These are phyloP conservation scores for Malacoraja senta DNA, from an alignment of 2,797 vertebrate species.

Conservation along the genomic window DNA sequence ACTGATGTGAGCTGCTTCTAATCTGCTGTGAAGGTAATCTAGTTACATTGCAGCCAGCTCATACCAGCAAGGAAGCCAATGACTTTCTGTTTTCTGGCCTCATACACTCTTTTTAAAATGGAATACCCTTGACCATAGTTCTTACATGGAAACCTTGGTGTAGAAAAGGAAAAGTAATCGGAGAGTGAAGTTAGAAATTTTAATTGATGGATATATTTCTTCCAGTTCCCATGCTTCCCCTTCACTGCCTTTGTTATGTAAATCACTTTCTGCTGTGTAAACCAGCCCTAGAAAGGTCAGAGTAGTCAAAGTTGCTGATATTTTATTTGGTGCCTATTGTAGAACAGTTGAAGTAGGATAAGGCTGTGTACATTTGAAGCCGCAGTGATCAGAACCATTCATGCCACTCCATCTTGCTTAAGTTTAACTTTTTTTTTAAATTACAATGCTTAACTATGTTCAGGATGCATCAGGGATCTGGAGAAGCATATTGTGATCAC, in stretches of 20 bases:
- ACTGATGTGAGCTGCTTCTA: not conserved
- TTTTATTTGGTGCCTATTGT: not conserved
- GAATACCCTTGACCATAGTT: not conserved
- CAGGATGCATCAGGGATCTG: not conserved
- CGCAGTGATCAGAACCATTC: not conserved
- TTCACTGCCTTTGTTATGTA: not conserved
- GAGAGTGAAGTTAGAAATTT: not conserved
- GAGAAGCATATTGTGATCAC: not conserved
- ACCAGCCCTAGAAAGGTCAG: not conserved
- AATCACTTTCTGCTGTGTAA: not conserved
- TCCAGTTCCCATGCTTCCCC: not conserved
- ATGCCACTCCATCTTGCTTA: not conserved
- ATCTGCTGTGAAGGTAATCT: slow-evolving; percentile 22
- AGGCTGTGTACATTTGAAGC: not conserved
- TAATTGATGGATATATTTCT: slow-evolving; percentile 1
- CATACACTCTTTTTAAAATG: not conserved
- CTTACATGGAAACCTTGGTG: not conserved
- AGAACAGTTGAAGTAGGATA: not conserved
- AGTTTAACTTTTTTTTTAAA: not conserved
- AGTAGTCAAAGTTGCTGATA: not conserved
- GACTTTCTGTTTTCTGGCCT: not conserved
- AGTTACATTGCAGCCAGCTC: not conserved
- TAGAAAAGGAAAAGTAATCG: not conserved
- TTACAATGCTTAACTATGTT: not conserved
- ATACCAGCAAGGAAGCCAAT: not conserved